These are phyloP conservation scores for Acyrthosiphon pisum DNA, from an alignment of 1,140 invertebrate genomes.

Conservation along the genomic window DNA sequence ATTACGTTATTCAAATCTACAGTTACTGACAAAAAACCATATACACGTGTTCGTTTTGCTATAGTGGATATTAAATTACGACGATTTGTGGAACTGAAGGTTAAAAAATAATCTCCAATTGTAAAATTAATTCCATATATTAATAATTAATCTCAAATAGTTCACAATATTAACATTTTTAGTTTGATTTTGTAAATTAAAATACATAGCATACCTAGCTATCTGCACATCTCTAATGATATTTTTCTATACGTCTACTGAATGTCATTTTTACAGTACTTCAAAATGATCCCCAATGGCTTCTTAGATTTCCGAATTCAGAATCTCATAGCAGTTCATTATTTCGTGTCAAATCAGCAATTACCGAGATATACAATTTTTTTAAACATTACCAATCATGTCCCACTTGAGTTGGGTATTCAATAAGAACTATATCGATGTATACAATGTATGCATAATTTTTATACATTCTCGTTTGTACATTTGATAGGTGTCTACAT, in stretches of 20 bases:
- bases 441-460: background rate
- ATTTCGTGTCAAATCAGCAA: background rate
- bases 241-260: background rate
- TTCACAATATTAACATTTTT: background rate
- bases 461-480: background rate
- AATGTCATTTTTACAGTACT: background rate
- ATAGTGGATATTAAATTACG: background rate
- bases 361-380: background rate
- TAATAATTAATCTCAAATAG: background rate
- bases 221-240: background rate
- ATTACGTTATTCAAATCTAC: background rate
- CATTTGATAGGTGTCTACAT: background rate
- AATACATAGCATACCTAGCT: too few relatives aligned
- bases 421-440: background rate
- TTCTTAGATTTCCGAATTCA: background rate
- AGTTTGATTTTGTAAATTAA: background rate
- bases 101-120: background rate
- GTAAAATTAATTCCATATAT: background rate
- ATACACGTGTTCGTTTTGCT: background rate
- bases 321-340: background rate
- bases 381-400: background rate
- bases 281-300: background rate
- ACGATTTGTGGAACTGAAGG: background rate
- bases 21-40: background rate
- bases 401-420: background rate